These are phyloP conservation scores for Frankliniella intonsa DNA, from an alignment of 2,888 invertebrate species.

Conservation along the genomic window DNA sequence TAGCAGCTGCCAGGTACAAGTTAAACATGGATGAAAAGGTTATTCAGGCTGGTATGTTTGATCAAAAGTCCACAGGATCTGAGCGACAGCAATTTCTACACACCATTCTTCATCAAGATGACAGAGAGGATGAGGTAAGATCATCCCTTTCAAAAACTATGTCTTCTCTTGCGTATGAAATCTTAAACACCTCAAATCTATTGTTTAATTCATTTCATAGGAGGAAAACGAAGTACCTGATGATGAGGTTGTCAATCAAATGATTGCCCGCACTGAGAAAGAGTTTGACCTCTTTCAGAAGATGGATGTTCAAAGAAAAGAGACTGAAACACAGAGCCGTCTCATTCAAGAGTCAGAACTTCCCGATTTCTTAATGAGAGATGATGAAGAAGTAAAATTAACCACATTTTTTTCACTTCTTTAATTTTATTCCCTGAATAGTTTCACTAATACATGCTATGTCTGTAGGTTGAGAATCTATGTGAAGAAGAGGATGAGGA, in stretches of 20 bases:
- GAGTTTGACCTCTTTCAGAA: conserved; percentile 55
- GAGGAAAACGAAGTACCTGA: conserved; percentile 62
- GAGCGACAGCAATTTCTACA: conserved; percentile 56
- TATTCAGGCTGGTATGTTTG: conserved; percentile 63
- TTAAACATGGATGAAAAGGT: conserved; percentile 63
- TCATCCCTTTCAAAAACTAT: background rate
- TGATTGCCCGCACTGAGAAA: conserved; percentile 57
- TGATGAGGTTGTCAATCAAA: conserved; percentile 59
- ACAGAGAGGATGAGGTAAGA: conserved; percentile 50
- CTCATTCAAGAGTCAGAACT: conserved; percentile 57
- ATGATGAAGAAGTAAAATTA: conserved; percentile 39
- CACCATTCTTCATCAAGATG: conserved; percentile 52
- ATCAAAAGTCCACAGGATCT: conserved; percentile 58
- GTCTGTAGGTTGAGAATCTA: conserved; percentile 37
- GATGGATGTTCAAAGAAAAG: conserved; percentile 55
- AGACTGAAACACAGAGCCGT: conserved; percentile 49
- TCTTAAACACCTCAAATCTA: background rate
- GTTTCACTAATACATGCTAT: too few relatives aligned
- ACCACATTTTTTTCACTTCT: conserved; percentile 30
- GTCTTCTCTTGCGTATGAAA: conserved; percentile 18
- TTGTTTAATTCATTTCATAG: conserved; percentile 38
- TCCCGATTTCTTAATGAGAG: conserved; percentile 52
- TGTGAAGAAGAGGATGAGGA: conserved; percentile 46
- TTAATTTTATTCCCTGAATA: conserved; percentile 39
- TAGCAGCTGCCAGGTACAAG: conserved; percentile 60